Evolutionary conservation across 2,888 invertebrate species (phyloP), one percentile per base, ranked within the genome.

Genomic region (Arctia plantaginis): DNA sequence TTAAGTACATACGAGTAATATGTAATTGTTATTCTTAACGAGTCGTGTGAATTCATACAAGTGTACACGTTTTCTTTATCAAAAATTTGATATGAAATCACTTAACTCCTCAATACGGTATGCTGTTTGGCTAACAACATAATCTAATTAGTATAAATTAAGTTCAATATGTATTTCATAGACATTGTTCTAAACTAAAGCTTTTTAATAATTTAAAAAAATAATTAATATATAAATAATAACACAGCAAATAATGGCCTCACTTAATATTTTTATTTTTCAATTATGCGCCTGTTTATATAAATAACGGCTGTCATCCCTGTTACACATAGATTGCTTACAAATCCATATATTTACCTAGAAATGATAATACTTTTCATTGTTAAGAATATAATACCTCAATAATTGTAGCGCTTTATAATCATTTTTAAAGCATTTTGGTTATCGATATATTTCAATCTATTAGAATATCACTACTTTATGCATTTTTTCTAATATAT

Each of bases 41-140:
- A 69, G 20, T 47, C 23, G 66, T 10, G 71, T 73, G 71, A 67
- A 30, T 77, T 72, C 12, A 75, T 70, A 67, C 47, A 67, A 69
- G 69, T 13, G 23, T 51, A 68, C 69, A 65, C 62, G 10, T 55
- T 30, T 44, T 15, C 47, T 59, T 0, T 30, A 59, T 55, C 1
- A 70, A 47, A 47, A 62, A 44, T 65, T 35, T 13, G 13, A 27
- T 65, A 41, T 62, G 44, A 85, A 76, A 30, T 69, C 82, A 83
- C 74, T 47, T 65, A 71, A 47, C 51, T 66, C 7, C 65, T 69
- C 77, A 41, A 66, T 39, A 27, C 68, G 73, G 62, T 82, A 69
- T 23, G 71, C 76, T 76, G 78, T 80, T 80, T 81, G 78, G 76
- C 51, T 72, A 66, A 68, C 8, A 66, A 35, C 12, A n/a, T 51